phyloP scores from a whole-genome alignment of 1,140 invertebrate species.

The Musca domestica region DNA sequence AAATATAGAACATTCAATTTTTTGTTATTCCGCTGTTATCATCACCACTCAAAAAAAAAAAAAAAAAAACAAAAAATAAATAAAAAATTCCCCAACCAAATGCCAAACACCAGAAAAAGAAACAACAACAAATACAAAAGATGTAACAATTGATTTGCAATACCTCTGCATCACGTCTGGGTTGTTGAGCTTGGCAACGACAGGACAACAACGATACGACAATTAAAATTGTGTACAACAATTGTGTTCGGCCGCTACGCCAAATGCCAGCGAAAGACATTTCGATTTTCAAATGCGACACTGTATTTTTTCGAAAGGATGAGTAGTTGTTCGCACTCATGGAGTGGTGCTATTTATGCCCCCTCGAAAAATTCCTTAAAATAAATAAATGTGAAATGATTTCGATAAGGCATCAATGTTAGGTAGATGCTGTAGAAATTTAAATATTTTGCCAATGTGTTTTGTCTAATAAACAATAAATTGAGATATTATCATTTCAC shows the following conservation, averaged over 20 bases:
- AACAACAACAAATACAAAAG: conserved; percentile 32
- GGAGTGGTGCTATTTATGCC: neutral
- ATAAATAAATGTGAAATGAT: neutral
- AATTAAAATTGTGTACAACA: conserved; percentile 46
- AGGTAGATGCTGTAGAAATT: no score
- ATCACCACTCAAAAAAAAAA: neutral
- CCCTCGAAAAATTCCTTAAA: neutral
- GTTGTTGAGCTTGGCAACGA: conserved; percentile 37
- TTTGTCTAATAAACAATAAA: no score
- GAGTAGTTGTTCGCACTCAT: neutral
- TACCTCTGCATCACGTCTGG: conserved; percentile 47
- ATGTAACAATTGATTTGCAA: conserved; percentile 24
- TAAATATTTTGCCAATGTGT: no score
- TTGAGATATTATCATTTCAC: no score
- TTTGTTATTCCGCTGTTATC: conserved; percentile 30
- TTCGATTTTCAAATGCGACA: conserved; percentile 39
- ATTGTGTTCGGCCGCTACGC: conserved; percentile 17
- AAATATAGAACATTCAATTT: conserved; percentile 22
- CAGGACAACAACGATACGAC: conserved; percentile 44
- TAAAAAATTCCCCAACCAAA: neutral
- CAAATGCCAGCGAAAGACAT: conserved; percentile 50
- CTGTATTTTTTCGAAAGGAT: conserved; percentile 26
- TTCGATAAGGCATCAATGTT: no score
- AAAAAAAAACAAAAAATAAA: neutral
- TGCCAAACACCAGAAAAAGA: conserved; percentile 9